These are phyloP conservation scores for Percopsis omiscomaycus DNA, from an alignment of 2,797 vertebrate species.

Conservation along the genomic window DNA sequence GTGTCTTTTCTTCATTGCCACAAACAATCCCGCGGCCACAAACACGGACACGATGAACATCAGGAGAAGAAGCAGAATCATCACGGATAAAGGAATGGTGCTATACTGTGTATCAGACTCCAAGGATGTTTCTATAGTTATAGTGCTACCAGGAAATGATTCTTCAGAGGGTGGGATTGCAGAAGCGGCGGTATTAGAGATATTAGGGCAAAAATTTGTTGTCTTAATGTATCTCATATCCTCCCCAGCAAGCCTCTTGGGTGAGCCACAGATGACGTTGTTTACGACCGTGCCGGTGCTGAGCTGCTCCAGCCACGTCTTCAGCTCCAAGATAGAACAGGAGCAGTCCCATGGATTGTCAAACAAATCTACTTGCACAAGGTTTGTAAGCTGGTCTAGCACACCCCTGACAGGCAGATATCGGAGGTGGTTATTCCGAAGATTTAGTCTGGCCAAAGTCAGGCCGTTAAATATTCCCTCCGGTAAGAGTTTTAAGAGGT, in stretches of 20 bases:
- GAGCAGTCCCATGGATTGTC: conserved; percentile 99
- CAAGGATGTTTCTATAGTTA: conserved; percentile 83
- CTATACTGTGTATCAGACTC: conserved; percentile 78
- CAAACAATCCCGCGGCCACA: conserved; percentile 91
- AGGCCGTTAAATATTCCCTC: conserved; percentile 86
- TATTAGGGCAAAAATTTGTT: conserved; percentile 90
- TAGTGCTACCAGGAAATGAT: conserved; percentile 82
- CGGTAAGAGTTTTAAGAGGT: conserved; percentile 89
- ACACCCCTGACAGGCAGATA: conserved; percentile 88
- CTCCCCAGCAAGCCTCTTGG: conserved; percentile 87
- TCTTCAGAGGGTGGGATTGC: conserved; percentile 86
- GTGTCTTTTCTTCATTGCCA: conserved; percentile 86
- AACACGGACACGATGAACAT: conserved; percentile 95
- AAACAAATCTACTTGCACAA: conserved; percentile 95
- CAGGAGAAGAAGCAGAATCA: conserved; percentile 92
- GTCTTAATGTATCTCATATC: conserved; percentile 88
- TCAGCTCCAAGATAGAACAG: conserved; percentile 89
- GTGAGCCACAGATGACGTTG: conserved; percentile 91
- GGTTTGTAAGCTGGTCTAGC: conserved; percentile 86
- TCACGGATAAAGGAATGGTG: conserved; percentile 90
- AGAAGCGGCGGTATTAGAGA: conserved; percentile 83
- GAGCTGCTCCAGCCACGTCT: conserved; percentile 93
- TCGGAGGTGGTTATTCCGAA: conserved; percentile 91
- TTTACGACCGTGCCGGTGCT: conserved; percentile 91
- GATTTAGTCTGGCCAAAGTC: conserved; percentile 88